These are phyloP conservation scores for Meriones unguiculatus DNA, from an alignment of 2,113 vertebrate species.

Conservation along the genomic window DNA sequence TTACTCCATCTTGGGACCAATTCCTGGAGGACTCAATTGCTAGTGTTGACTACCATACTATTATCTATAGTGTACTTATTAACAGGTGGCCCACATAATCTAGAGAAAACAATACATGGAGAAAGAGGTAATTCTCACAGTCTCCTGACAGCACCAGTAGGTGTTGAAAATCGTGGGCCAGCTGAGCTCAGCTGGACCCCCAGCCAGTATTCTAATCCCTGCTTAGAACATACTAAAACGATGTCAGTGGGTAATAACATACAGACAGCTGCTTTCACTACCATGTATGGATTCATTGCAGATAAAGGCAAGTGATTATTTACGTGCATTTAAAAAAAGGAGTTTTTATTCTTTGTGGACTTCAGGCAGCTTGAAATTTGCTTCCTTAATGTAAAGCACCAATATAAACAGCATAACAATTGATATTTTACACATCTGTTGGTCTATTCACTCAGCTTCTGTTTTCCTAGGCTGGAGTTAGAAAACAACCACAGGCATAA, in stretches of 20 bases:
- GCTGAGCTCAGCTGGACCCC: slow-evolving; percentile 44
- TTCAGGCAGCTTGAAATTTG: slow-evolving; percentile 65
- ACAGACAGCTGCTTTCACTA: not conserved
- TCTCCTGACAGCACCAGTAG: not conserved
- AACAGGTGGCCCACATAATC: not conserved
- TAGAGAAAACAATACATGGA: slow-evolving; percentile 7
- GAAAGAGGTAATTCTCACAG: not conserved
- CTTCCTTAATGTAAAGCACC: slow-evolving; percentile 71
- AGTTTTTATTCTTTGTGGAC: slow-evolving; percentile 58
- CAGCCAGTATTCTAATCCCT: slow-evolving; percentile 32
- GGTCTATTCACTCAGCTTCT: slow-evolving; percentile 56
- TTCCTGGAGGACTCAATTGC: not conserved
- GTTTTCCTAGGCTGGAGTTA: slow-evolving; percentile 23
- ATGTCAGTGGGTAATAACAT: slow-evolving; percentile 44
- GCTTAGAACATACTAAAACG: slow-evolving; percentile 53
- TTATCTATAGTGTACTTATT: slow-evolving; percentile 13
- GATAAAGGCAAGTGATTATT: slow-evolving; percentile 54
- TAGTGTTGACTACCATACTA: not conserved
- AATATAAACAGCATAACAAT: slow-evolving; percentile 71
- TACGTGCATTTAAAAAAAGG: slow-evolving; percentile 57
- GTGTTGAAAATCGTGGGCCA: slow-evolving; percentile 33
- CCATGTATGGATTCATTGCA: slow-evolving; percentile 50
- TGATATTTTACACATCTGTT: slow-evolving; percentile 71
- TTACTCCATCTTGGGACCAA: not conserved
- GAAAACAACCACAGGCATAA: slow-evolving; percentile 67